Conservation (phyloP, 2,888 invertebrate genomes). For the Nysson spinosus region DNA sequence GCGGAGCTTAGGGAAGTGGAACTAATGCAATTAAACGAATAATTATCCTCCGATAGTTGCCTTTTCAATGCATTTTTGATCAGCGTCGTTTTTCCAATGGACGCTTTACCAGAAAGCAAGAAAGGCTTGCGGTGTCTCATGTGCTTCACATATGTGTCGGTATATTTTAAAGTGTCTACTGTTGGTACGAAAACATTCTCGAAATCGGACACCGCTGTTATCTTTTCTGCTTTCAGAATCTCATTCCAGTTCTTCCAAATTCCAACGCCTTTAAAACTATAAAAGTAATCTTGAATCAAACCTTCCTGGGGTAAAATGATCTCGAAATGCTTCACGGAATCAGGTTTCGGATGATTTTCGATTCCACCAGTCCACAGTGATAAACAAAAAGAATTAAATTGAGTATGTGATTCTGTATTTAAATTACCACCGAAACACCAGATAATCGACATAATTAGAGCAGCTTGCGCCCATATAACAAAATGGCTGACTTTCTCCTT, state of each 20-base stretch:
- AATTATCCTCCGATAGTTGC: slow-evolving; percentile 78
- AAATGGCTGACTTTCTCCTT: slow-evolving; percentile 70
- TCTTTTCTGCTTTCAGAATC: slow-evolving; percentile 77
- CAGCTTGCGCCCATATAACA: slow-evolving; percentile 79
- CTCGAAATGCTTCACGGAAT: slow-evolving; percentile 79
- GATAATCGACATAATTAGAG: slow-evolving; percentile 78
- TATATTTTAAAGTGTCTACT: slow-evolving; percentile 80
- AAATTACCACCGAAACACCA: slow-evolving; percentile 80
- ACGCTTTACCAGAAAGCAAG: slow-evolving; percentile 81
- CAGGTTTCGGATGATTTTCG: slow-evolving; percentile 78
- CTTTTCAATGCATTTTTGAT: slow-evolving; percentile 78
- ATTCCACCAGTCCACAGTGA: slow-evolving; percentile 74
- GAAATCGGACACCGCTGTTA: slow-evolving; percentile 52
- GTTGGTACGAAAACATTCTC: slow-evolving; percentile 80
- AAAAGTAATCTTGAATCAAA: slow-evolving; percentile 80
- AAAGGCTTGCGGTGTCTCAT: slow-evolving; percentile 79
- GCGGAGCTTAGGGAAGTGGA: slow-evolving; percentile 79
- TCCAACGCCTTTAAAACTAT: slow-evolving; percentile 81
- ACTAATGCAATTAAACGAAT: slow-evolving; percentile 79
- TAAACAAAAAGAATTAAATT: slow-evolving; percentile 75
- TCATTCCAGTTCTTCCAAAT: slow-evolving; percentile 81
- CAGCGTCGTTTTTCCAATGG: slow-evolving; percentile 83
- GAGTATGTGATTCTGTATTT: slow-evolving; percentile 74
- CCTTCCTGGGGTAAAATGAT: slow-evolving; percentile 79
- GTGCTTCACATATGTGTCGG: slow-evolving; percentile 79